A percentile compares a stretch with the other conserved stretches of the same genome.
Conservation (phyloP, 2,888 invertebrate genomes). For the Prosopocoilus inquinatus region DNA sequence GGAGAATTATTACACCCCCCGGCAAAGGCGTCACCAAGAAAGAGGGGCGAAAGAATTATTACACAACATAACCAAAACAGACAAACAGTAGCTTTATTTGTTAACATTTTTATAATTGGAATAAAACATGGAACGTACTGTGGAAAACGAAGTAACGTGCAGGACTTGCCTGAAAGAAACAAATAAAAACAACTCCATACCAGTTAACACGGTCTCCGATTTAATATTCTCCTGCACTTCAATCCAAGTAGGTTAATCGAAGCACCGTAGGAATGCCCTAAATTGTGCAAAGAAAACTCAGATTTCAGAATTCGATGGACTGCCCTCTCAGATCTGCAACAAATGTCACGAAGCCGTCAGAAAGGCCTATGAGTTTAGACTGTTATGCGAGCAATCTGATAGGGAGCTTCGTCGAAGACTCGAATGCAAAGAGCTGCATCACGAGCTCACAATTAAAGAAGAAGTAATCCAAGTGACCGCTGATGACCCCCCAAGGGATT, state of each 20-base stretch:
- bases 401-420: background rate
- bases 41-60: too few relatives aligned
- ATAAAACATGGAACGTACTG: background rate
- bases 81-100: background rate
- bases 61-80: too few relatives aligned
- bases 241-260: too few relatives aligned
- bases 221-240: too few relatives aligned
- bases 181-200: too few relatives aligned
- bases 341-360: slow-evolving; percentile 12
- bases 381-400: slow-evolving; percentile 6
- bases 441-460: background rate
- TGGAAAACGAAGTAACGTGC: background rate
- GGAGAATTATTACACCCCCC: too few relatives aligned
- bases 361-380: slow-evolving; percentile 13
- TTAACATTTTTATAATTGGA: background rate
- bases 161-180: too few relatives aligned
- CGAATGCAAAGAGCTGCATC: background rate
- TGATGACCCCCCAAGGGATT: background rate
- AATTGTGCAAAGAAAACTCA: background rate
- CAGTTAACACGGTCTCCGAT: too few relatives aligned
- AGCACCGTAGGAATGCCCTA: background rate
- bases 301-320: slow-evolving; percentile 11
- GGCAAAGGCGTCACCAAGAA: too few relatives aligned
- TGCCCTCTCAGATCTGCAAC: slow-evolving; percentile 12
- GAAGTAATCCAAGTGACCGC: background rate